A percentile compares a stretch with the other conserved stretches of the same genome.
Conservation (phyloP, 2,888 invertebrate genomes). For the Teleogryllus oceanicus region DNA sequence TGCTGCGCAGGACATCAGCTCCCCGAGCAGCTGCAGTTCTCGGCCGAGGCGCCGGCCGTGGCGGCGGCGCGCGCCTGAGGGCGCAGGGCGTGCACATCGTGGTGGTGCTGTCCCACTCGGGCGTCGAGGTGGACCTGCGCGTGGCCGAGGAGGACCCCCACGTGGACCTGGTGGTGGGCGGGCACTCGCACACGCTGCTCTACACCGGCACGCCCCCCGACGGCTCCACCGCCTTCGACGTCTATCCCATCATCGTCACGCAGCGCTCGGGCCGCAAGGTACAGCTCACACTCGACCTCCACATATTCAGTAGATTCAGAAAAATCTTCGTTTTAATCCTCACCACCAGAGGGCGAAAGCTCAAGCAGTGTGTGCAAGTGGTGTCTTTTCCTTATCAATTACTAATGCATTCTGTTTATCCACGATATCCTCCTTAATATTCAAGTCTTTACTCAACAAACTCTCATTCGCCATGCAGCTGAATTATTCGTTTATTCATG, state of each 20-base stretch:
- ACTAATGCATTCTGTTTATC: too few relatives aligned
- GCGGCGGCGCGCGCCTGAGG: conserved; percentile 57
- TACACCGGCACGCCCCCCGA: conserved; percentile 53
- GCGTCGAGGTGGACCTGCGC: conserved; percentile 55
- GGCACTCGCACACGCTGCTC: conserved; percentile 76
- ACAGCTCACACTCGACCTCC: too few relatives aligned
- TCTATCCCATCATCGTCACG: conserved; percentile 48
- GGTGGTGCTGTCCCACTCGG: conserved; percentile 79
- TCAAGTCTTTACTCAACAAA: too few relatives aligned
- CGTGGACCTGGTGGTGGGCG: conserved; percentile 81
- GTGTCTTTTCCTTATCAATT: too few relatives aligned
- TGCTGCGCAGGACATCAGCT: conserved; percentile 60
- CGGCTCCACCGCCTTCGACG: conserved; percentile 44
- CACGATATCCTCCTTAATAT: too few relatives aligned
- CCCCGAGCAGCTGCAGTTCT: conserved; percentile 64
- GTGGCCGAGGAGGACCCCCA: conserved; percentile 56
- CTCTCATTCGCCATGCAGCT: too few relatives aligned
- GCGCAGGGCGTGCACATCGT: conserved; percentile 69
- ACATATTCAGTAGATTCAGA: too few relatives aligned
- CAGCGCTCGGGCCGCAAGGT: conserved; percentile 41
- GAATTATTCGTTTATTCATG: too few relatives aligned
- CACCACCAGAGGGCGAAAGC: too few relatives aligned
- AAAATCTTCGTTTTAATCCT: too few relatives aligned
- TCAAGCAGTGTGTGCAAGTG: too few relatives aligned
- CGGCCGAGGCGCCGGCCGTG: conserved; percentile 65